phyloP scores from a whole-genome alignment of 1,140 invertebrate species.

The Procambarus virginalis region DNA sequence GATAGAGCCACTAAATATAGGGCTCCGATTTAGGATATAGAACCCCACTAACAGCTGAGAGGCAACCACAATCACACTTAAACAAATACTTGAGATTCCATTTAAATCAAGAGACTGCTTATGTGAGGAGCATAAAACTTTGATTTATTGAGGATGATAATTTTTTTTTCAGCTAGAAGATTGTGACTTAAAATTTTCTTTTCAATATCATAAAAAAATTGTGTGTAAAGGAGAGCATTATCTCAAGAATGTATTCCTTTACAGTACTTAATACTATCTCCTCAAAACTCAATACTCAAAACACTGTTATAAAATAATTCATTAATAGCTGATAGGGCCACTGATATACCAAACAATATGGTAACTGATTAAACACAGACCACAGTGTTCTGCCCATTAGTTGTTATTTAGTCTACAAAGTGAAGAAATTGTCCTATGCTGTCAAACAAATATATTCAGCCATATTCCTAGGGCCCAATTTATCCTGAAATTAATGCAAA shows the following conservation, averaged over 20 bases:
- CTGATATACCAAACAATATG: not conserved
- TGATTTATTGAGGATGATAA: not conserved
- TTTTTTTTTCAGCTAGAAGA: not conserved
- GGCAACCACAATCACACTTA: conserved; percentile 1
- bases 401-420: conserved; percentile 9
- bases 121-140: not conserved
- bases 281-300: conserved; percentile 1
- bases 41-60: conserved; percentile 18
- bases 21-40: conserved; percentile 28
- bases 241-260: not conserved
- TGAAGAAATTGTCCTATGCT: conserved; percentile 16
- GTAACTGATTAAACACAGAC: not conserved
- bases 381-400: not conserved
- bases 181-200: not conserved
- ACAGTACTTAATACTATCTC: not conserved
- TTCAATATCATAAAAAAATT: not conserved
- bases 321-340: not conserved
- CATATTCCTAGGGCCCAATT: conserved; percentile 30
- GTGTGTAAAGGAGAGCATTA: not conserved
- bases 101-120: not conserved
- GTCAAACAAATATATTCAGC: conserved; percentile 23
- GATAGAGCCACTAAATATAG: conserved; percentile 9
- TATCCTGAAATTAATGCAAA: conserved; percentile 62
- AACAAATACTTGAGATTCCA: not conserved
- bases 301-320: not conserved